Evolutionary conservation across 2,888 invertebrate genomes (phyloP), one percentile per base, ranked within the genome.

Genomic region (Automeris io): DNA sequence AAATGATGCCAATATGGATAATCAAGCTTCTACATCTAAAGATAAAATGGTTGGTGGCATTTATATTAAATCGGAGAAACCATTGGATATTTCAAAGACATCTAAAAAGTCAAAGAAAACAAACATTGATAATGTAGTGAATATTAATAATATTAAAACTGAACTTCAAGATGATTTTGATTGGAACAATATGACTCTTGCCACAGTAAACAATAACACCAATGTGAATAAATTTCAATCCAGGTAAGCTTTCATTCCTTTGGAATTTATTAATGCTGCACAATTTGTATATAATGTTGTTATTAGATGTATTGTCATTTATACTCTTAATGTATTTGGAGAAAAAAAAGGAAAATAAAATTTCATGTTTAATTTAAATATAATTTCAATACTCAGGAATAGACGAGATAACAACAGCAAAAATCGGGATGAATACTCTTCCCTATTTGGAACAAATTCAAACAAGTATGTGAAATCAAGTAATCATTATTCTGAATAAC

Each of bases 91-190:
- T 37, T 24, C 46, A 2, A 64, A 64, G 43, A 33, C 42, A 21
- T 52, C 46, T 18, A 81, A 71, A 38, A 82, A 77, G 46, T 49
- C 66, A n/a, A 77, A 69, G 51, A 85, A 78, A 45, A 51, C 47
- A 32, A 61, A 60, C 18, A 72, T 72, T 49, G 63, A 51, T 23
- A 55, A 51, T 45, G 55, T 51, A 36, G 35, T 45, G 25, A 75
- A 77, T 45, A 52, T 85, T 39, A 70, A 77, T 24, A 74, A 79
- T 40, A 87, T 87, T 24, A 87, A 87, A 68, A 83, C 87, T 42
- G 87, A 87, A 59, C 61, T 87, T 3, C 81, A 81, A 44, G 87
- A 87, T 57, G 83, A 83, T 42, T 63, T 79, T 45, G 85, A 86
- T 51, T 85, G 82, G 83, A 81, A 70, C 51, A 81, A 81, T 43